Percentiles rank a stretch among this genome's conserved stretches.
phyloP scores from a whole-genome alignment of 2,113 vertebrate genomes.

The Tachysurus vachellii region DNA sequence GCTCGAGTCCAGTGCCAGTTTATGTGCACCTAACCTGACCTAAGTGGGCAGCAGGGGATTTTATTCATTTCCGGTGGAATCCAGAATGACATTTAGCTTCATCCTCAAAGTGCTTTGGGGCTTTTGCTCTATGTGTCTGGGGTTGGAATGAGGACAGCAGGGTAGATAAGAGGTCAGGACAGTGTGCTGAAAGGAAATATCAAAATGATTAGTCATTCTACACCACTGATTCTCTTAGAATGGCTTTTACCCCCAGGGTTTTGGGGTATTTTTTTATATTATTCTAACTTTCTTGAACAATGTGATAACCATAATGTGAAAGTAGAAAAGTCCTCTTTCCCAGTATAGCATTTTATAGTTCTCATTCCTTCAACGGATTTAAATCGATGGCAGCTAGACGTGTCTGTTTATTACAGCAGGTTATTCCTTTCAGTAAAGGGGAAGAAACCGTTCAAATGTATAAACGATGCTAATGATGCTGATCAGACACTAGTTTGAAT shows the following conservation, averaged over 20 bases:
- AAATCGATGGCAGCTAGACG: not conserved
- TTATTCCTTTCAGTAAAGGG: not conserved
- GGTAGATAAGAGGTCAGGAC: not conserved
- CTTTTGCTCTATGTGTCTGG: not conserved
- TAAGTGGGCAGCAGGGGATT: not conserved
- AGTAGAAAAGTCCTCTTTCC: not conserved
- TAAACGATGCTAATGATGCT: not conserved
- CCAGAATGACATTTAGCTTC: slow-evolving; percentile 8
- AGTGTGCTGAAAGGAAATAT: slow-evolving; percentile 1
- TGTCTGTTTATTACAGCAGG: not conserved
- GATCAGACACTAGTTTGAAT: not conserved
- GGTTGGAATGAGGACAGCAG: not conserved
- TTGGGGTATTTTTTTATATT: too few relatives aligned
- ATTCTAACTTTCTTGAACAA: not conserved
- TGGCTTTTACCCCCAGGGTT: not conserved
- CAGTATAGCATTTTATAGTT: too few relatives aligned
- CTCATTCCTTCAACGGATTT: not conserved
- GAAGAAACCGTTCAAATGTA: not conserved
- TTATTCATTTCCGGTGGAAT: slow-evolving; percentile 19
- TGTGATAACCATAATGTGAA: not conserved
- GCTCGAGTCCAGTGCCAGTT: not conserved
- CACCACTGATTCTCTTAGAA: not conserved
- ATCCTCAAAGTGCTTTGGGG: not conserved
- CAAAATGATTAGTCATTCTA: slow-evolving; percentile 23
- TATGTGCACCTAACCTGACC: slow-evolving; percentile 3